These are phyloP conservation scores for Lepidocyrtinus sp. DNA, from an alignment of 2,888 invertebrate genomes.

Conservation along the genomic window DNA sequence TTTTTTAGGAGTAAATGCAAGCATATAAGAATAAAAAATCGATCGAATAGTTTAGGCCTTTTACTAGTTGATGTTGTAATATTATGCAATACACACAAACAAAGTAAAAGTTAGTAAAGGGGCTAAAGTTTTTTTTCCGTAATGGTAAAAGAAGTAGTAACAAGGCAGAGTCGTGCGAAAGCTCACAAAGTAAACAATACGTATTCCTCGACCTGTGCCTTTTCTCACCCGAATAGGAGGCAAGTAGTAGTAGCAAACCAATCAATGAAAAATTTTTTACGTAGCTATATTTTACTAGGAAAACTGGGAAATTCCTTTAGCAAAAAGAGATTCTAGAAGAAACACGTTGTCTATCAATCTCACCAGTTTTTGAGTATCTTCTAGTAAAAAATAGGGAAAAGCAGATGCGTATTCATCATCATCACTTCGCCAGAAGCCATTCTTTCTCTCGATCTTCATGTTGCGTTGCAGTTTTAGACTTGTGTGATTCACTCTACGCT, in stretches of 20 bases:
- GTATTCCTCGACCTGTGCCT: conserved; percentile 3
- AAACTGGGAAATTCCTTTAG: background rate
- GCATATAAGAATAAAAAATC: conserved; percentile 11
- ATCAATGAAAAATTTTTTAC: conserved; percentile 43
- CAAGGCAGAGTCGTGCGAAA: conserved; percentile 10
- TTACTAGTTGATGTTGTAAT: conserved; percentile 23
- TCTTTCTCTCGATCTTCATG: background rate
- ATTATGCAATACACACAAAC: conserved; percentile 44
- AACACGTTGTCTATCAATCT: background rate
- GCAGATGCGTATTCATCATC: conserved; percentile 18
- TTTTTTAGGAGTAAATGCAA: background rate
- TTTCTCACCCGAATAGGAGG: conserved; percentile 1
- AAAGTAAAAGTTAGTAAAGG: conserved; percentile 35
- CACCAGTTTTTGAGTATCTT: conserved; percentile 5
- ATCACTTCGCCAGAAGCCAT: conserved; percentile 16
- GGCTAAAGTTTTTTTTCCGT: background rate
- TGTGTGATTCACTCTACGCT: conserved; percentile 18
- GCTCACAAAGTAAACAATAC: conserved; percentile 14
- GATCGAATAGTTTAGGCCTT: conserved; percentile 1
- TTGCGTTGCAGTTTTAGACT: conserved; percentile 11
- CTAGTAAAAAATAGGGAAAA: conserved; percentile 14
- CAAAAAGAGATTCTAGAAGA: background rate
- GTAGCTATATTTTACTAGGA: conserved; percentile 24
- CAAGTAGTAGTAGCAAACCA: background rate
- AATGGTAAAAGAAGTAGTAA: conserved; percentile 1